Evolutionary conservation across 2,113 vertebrate species (phyloP), one percentile per base, ranked within the genome.

Genomic region (Donacobius atricapilla): DNA sequence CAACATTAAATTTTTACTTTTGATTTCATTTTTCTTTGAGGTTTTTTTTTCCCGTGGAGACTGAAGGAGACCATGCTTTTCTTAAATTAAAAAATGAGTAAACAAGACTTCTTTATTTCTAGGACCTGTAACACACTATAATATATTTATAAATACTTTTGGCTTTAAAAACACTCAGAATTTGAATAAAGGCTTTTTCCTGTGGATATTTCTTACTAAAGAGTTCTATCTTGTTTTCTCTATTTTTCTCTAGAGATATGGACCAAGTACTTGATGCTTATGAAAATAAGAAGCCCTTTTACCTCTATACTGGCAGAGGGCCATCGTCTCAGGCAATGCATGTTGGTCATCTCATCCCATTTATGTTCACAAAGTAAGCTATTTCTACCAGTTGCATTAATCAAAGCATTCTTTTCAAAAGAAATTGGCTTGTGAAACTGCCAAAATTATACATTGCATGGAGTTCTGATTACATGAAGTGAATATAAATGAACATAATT

Each of bases 281-380:
- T 53, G 99, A 99, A 98, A 99, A 98, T 21, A 98, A 99, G 92
- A 99, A 99, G 97, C 98, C 99, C 5, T 99, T 99, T 96, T 99
- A 99, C 93, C 98, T 99, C 69, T 99, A 99, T 78, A 99, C 99
- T 2, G 99, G 99, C 79, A 98, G 99, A 97, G 99, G 99, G 16
- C 99, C 99, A 0, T 99, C 99, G 5, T 99, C 99, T 6, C 98
- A 99, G 81, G 98, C 99, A 54, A 98, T 99, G 99, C 99, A 99
- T 1, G 89, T 99, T 23, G 99, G 99, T 23, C 99, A 99, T 94
- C 99, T 99, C 90, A 99, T 99, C 89, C 99, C 99, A 2, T 99
- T 99, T 94, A 98, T 99, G 94, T 99, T 99, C 94, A 99, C 99
- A 63, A 99, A 99, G 99, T 99, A 97, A 99, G 99, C 94, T 53